These are phyloP conservation scores for Gephyroberyx darwinii DNA, from an alignment of 2,797 vertebrate genomes.

Conservation along the genomic window DNA sequence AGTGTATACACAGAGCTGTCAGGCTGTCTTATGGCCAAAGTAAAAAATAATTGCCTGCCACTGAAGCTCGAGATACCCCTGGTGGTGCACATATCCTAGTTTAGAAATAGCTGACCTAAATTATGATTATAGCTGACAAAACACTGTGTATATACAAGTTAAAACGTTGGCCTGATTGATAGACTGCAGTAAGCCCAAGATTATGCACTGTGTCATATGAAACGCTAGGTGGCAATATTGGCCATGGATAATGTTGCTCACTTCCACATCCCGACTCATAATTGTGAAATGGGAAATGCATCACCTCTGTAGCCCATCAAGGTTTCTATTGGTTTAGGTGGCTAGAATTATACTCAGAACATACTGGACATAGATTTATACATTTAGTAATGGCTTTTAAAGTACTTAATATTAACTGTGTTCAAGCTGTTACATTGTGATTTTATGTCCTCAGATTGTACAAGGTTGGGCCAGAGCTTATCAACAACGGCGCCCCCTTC, in stretches of 20 bases:
- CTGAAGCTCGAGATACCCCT: neutral
- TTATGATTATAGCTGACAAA: neutral
- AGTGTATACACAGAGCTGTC: neutral
- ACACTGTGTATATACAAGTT: neutral
- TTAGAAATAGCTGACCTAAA: neutral
- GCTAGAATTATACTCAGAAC: neutral
- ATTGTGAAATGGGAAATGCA: neutral
- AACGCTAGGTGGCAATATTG: slow-evolving; percentile 66
- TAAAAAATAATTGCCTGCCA: neutral
- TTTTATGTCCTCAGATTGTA: slow-evolving; percentile 80
- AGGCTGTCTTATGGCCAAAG: neutral
- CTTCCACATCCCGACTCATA: neutral
- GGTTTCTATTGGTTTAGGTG: neutral
- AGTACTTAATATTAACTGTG: neutral
- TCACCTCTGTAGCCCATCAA: neutral
- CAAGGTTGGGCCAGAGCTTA: slow-evolving; percentile 86
- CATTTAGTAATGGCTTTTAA: neutral
- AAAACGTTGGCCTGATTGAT: neutral
- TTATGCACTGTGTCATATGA: slow-evolving; percentile 4
- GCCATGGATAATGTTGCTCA: slow-evolving; percentile 5
- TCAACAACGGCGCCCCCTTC: slow-evolving; percentile 84
- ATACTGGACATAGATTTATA: no score
- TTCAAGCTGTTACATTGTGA: slow-evolving; percentile 5
- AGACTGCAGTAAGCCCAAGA: slow-evolving; percentile 1
- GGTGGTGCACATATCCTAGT: neutral